These are phyloP conservation scores for Salvator merianae DNA, from an alignment of 2,113 vertebrate genomes.

Conservation along the genomic window DNA sequence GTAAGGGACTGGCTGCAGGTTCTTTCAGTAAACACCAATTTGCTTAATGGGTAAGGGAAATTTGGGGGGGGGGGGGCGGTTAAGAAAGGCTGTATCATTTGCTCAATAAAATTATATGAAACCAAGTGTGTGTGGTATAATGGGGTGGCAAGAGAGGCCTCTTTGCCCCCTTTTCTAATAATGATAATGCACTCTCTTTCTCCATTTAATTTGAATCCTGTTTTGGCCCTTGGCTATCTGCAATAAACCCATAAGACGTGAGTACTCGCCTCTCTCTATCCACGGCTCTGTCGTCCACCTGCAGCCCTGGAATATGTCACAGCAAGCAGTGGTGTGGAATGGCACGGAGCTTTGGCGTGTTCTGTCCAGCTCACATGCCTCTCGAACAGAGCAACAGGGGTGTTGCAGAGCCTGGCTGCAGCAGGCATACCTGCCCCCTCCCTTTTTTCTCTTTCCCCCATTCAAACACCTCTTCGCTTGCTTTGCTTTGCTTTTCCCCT, in stretches of 20 bases:
- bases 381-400: fast-evolving
- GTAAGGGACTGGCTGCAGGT: slow-evolving; percentile 23
- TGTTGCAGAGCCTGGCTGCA: neutral
- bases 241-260: fast-evolving
- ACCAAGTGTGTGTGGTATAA: neutral
- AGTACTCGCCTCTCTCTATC: neutral
- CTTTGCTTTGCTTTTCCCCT: neutral
- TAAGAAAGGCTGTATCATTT: slow-evolving; percentile 27
- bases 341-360: neutral
- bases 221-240: neutral
- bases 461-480: neutral
- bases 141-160: slow-evolving; percentile 15
- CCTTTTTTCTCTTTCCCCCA: neutral
- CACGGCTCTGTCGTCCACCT: neutral
- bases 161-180: neutral
- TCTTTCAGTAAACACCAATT: slow-evolving; percentile 52
- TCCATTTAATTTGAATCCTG: fast-evolving
- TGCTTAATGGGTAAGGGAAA: slow-evolving; percentile 32
- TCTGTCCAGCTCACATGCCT: neutral
- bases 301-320: slow-evolving; percentile 5
- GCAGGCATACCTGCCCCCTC: neutral
- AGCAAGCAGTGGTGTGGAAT: neutral
- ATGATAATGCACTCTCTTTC: neutral
- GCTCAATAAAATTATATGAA: slow-evolving; percentile 48
- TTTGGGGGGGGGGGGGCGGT: slow-evolving; percentile 33